phyloP scores from a whole-genome alignment of 2,113 vertebrate species.

The Phyllostomus hastatus region DNA sequence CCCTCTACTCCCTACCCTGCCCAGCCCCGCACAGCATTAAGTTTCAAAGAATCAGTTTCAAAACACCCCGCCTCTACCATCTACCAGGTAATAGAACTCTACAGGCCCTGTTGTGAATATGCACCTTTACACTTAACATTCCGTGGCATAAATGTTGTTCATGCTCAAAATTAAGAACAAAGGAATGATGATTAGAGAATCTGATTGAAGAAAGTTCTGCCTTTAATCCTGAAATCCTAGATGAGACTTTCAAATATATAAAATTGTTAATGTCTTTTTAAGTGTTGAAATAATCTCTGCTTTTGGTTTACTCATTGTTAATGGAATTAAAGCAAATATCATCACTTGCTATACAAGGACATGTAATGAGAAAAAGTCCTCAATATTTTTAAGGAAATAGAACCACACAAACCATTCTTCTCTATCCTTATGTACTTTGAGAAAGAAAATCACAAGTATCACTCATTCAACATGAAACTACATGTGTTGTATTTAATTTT shows the following conservation, averaged over 20 bases:
- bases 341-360: neutral
- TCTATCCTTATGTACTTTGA: neutral
- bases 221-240: neutral
- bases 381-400: neutral
- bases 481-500: constrained; percentile 25
- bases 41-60: neutral
- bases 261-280: neutral
- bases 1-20: no score
- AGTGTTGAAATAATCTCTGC: neutral
- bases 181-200: neutral
- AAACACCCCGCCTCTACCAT: neutral
- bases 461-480: neutral
- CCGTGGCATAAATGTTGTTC: neutral
- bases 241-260: neutral
- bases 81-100: neutral
- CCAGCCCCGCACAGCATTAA: neutral
- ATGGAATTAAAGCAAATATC: neutral
- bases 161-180: neutral
- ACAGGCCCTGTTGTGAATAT: neutral
- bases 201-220: neutral
- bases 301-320: neutral
- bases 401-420: neutral
- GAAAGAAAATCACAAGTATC: neutral
- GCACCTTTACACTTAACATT: neutral
- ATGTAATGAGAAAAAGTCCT: neutral